phyloP scores from a whole-genome alignment of 1,140 invertebrate species.

The Papilio xuthus region DNA sequence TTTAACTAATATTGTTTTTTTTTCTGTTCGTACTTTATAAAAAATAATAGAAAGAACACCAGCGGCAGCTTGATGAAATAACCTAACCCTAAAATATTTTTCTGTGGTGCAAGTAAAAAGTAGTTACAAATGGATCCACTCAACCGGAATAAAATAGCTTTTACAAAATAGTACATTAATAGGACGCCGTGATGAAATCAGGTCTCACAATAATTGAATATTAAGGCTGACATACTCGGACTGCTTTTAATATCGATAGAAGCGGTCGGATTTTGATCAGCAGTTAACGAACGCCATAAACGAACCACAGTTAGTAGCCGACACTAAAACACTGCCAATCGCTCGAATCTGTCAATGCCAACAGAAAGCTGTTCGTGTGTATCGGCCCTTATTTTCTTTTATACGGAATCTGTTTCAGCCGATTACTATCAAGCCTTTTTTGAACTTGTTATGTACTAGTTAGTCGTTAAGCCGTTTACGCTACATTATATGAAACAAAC shows the following conservation, averaged over 20 bases:
- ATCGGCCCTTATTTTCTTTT: not conserved
- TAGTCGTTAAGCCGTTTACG: too few relatives aligned
- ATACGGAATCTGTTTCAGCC: not conserved
- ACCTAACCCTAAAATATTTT: not conserved
- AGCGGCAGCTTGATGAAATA: not conserved
- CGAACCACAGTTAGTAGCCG: not conserved
- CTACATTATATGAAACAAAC: not conserved
- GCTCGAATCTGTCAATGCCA: too few relatives aligned
- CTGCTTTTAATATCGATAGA: not conserved
- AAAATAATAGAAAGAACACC: not conserved
- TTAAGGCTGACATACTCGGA: not conserved
- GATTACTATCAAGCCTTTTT: not conserved
- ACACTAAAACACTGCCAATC: not conserved
- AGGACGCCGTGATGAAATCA: constrained; percentile 6
- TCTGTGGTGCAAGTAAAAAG: constrained; percentile 13
- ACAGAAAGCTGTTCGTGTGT: not conserved
- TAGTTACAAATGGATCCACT: constrained; percentile 17
- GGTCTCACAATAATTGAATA: not conserved
- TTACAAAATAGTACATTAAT: constrained; percentile 12
- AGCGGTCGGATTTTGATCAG: not conserved
- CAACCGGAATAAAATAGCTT: constrained; percentile 8
- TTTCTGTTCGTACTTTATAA: not conserved
- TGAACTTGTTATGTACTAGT: not conserved
- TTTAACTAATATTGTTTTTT: too few relatives aligned
- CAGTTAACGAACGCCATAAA: not conserved